Evolutionary conservation across 2,797 vertebrate genomes (phyloP), one percentile per base, ranked within the genome.

Genomic region (Anolis apletophallus): DNA sequence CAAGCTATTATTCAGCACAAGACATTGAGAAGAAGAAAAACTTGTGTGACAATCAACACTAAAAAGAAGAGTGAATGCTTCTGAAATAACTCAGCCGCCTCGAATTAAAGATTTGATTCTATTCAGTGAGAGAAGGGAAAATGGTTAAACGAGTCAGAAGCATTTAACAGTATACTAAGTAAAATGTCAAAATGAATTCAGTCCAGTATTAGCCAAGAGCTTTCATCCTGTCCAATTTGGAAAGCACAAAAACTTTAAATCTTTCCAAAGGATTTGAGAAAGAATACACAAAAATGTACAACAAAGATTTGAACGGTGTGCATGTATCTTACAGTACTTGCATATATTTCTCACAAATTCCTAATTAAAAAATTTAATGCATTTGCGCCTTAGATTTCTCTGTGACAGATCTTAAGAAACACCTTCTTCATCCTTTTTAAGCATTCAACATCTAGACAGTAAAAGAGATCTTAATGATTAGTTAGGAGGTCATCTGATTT

Each of bases 161-260:
- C 32, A 6, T 34, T 64, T 87, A 83, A 87, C 50, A 34, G 0
- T 19, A 14, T 40, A 76, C 40, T 23, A 10, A 83, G 80, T 34
- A 83, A 83, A 59, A 34, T 59, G 36, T 21, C 74, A 87, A 59
- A 77, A 52, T 68, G 54, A 75, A 78, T 83, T 78, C 74, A 87
- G 36, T 36, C 26, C 29, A 34, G 6, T n/a, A 17, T 50, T 81
- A 59, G 55, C 84, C 40, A 74, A 67, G 19, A 71, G 36, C 74
- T 78, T 87, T 83, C 80, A 85, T 57, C 23, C 17, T 77, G 26
- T 19, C 21, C 52, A 69, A 16, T 55, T 32, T 7, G 52, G 79
- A 81, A n/a, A 13, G n/a, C 36, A n/a, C 19, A 34, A 64, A 26
- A 76, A 81, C 34, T 10, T 34, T 78, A 68, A 86, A 26, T 29